Conservation (phyloP, 2,797 vertebrate genomes). For the Urocyon cinereoargenteus region DNA sequence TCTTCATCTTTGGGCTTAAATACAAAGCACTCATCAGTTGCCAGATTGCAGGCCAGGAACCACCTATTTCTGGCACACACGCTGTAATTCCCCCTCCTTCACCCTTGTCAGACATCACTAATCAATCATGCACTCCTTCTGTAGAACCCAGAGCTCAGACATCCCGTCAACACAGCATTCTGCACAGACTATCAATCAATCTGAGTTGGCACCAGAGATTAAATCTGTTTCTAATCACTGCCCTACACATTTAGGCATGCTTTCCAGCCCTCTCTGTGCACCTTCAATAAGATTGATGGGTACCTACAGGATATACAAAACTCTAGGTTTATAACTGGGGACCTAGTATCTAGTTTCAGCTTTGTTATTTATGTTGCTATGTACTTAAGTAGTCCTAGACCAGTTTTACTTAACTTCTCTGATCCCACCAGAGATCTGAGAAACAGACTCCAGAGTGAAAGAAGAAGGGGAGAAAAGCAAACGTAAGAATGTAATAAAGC, state of each 20-base stretch:
- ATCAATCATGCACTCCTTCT: neutral
- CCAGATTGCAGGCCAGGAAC: neutral
- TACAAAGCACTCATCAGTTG: neutral
- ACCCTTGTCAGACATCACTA: constrained; percentile 19
- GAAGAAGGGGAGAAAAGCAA: neutral
- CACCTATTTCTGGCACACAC: neutral
- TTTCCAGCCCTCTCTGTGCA: neutral
- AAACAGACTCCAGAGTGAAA: neutral
- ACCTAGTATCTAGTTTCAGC: neutral
- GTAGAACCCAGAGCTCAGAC: neutral
- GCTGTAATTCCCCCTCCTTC: accelerated
- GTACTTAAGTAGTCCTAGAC: neutral
- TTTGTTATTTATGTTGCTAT: neutral
- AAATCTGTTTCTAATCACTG: neutral
- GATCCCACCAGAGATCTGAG: neutral
- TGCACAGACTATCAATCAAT: neutral
- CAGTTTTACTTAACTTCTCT: neutral
- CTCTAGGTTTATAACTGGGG: too few species aligned
- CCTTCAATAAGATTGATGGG: neutral
- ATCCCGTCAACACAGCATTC: neutral
- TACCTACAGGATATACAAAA: neutral
- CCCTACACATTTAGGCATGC: neutral
- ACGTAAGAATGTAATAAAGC: neutral
- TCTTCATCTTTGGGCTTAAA: neutral
- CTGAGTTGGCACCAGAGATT: neutral